Conservation (phyloP, 2,797 vertebrate species). For the Pteronotus mesoamericanus region DNA sequence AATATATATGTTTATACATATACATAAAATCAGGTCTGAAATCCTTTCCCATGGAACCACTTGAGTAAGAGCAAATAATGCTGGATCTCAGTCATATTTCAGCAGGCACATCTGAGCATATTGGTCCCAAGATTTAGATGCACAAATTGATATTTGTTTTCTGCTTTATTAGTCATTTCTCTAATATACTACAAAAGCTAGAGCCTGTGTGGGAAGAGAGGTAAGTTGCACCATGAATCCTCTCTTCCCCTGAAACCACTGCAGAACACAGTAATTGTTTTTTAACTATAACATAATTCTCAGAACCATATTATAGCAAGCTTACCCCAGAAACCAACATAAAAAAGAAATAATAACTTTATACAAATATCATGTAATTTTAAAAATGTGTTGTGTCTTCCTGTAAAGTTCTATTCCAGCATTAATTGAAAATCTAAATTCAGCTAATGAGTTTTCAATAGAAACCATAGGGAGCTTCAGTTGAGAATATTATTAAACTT, state of each 20-base stretch:
- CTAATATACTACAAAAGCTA: neutral
- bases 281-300: conserved; percentile 11
- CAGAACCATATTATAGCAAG: neutral
- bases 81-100: neutral
- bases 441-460: conserved; percentile 48
- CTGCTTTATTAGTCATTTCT: neutral
- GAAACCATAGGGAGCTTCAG: neutral
- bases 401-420: neutral
- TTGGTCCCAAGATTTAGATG: neutral
- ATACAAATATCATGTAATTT: neutral
- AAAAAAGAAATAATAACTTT: conserved; percentile 43
- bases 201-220: neutral
- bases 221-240: neutral
- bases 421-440: conserved; percentile 62
- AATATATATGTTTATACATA: too few species aligned
- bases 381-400: conserved; percentile 38
- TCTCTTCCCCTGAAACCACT: neutral
- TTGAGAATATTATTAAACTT: neutral
- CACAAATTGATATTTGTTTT: neutral
- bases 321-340: neutral
- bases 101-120: neutral
- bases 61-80: neutral
- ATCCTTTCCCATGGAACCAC: neutral
- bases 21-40: neutral
- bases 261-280: neutral